Percentiles rank a stretch among this genome's conserved stretches.
Conservation (phyloP, 2,888 invertebrate species). For the Nemurella pictetii region DNA sequence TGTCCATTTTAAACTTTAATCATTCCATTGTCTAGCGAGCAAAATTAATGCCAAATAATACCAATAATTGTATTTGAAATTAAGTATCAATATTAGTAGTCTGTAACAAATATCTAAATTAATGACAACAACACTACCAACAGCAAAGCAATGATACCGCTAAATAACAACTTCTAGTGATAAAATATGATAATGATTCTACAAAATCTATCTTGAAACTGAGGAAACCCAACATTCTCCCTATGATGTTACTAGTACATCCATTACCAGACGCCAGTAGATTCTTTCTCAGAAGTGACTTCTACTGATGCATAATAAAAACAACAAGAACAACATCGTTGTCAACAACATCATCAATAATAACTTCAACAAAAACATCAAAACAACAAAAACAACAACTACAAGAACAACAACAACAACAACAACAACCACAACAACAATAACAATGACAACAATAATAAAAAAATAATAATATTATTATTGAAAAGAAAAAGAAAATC, state of each 20-base stretch:
- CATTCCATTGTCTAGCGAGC: not conserved
- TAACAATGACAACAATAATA: too few relatives aligned
- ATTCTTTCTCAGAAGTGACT: too few relatives aligned
- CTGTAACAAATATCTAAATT: not conserved
- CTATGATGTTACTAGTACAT: not conserved
- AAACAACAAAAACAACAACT: too few relatives aligned
- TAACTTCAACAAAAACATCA: too few relatives aligned
- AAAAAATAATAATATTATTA: too few relatives aligned
- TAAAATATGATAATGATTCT: not conserved
- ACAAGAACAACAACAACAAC: too few relatives aligned
- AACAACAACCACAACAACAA: too few relatives aligned
- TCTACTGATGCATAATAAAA: too few relatives aligned
- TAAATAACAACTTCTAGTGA: not conserved
- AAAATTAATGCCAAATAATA: not conserved
- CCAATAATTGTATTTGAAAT: not conserved
- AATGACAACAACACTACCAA: not conserved
- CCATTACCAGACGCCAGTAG: too few relatives aligned
- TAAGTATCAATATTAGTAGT: not conserved
- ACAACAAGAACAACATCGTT: too few relatives aligned
- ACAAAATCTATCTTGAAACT: not conserved
- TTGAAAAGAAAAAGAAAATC: not conserved
- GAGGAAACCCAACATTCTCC: not conserved
- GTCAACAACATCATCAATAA: too few relatives aligned
- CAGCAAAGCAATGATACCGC: not conserved
- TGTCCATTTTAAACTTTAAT: constrained; percentile 35